These are phyloP conservation scores for Ricordea florida DNA, from an alignment of 92 coral and sea anemone species.

Conservation along the genomic window DNA sequence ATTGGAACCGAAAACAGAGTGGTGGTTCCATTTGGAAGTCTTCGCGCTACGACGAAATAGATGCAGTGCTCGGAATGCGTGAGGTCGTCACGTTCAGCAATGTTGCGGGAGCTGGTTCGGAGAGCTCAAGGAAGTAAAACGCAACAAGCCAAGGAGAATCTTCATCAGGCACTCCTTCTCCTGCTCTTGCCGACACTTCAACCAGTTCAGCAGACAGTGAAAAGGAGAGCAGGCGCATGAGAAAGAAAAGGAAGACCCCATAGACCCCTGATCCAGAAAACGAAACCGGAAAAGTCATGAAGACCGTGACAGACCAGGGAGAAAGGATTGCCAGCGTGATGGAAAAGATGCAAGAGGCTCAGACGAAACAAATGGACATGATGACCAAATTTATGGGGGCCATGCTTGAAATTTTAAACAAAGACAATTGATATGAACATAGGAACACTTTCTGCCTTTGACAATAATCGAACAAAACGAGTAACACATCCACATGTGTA, in stretches of 20 bases:
- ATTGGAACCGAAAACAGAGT: no score
- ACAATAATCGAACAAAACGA: not conserved
- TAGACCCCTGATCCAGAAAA: constrained; percentile 3
- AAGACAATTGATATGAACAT: constrained; percentile 27
- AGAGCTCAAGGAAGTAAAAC: not conserved
- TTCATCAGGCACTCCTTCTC: constrained; percentile 20
- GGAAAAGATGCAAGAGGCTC: constrained; percentile 48
- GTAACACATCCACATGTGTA: constrained; percentile 11
- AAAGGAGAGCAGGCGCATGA: constrained; percentile 26
- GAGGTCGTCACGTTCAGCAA: no score
- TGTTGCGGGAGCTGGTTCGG: no score
- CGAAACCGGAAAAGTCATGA: constrained; percentile 10
- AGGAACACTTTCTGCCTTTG: constrained; percentile 25
- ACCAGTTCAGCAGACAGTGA: constrained; percentile 7
- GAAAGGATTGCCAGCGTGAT: constrained; percentile 29
- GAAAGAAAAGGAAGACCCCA: constrained; percentile 24
- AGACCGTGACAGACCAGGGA: constrained; percentile 29
- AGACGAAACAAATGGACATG: constrained; percentile 32
- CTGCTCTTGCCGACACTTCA: constrained; percentile 11
- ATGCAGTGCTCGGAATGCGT: no score
- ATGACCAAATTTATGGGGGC: constrained; percentile 36
- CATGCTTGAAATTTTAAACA: constrained; percentile 33
- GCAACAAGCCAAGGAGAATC: not conserved
- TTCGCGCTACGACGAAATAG: no score
- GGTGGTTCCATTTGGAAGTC: no score